phyloP scores from a whole-genome alignment of 1,140 invertebrate genomes.

The Nautilus pompilius region DNA sequence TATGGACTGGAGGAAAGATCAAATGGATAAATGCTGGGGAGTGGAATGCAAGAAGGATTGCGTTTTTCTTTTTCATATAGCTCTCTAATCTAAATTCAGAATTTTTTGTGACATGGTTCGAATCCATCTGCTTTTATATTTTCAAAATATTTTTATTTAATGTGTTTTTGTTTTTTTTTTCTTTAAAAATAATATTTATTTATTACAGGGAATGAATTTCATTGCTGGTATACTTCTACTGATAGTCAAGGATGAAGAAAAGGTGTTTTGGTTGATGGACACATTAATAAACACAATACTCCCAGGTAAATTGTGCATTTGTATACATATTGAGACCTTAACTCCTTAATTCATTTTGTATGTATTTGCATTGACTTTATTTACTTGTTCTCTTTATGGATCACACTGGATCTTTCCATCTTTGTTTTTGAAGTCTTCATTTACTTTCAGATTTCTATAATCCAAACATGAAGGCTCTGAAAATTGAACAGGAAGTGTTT shows the following conservation, averaged over 20 bases:
- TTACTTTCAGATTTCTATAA: conserved; percentile 82
- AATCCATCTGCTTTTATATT: background rate
- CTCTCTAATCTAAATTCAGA: background rate
- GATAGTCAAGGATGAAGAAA: conserved; percentile 83
- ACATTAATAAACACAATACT: conserved; percentile 80
- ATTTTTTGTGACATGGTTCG: no score
- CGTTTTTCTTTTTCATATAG: background rate
- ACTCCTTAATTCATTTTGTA: background rate
- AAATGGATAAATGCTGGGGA: background rate
- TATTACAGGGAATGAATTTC: conserved; percentile 78
- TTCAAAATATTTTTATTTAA: background rate
- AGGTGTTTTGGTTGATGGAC: conserved; percentile 87
- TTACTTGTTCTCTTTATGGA: background rate
- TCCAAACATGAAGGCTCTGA: conserved; percentile 79
- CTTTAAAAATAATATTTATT: no score
- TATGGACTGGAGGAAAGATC: background rate
- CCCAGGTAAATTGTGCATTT: conserved; percentile 55
- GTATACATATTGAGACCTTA: background rate
- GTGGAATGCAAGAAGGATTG: no score
- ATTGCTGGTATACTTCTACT: conserved; percentile 82
- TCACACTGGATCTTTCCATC: no score
- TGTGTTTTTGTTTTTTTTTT: conserved; percentile 3
- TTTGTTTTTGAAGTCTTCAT: no score
- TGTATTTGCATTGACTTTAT: background rate
- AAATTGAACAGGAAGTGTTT: conserved; percentile 82